Evolutionary conservation across 2,888 invertebrate species (phyloP).

Genomic region (Amphipoea oculea): DNA sequence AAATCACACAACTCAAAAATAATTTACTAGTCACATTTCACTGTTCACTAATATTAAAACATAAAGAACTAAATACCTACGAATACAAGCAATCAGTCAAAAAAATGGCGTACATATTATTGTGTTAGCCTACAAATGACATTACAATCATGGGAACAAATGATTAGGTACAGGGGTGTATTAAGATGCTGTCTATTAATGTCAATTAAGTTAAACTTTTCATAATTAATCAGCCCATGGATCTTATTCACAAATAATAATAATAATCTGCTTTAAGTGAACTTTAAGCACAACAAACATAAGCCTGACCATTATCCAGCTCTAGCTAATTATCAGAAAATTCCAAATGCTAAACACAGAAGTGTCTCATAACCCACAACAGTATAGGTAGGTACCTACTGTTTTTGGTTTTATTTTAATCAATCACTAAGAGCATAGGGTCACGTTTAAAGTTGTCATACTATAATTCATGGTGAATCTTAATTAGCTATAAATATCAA

Average conservation of each 20-base stretch:
- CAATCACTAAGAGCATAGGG: conserved; percentile 7
- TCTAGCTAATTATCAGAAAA: conserved; percentile 1
- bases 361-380: background rate
- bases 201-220: conserved; percentile 7
- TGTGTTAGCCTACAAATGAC: conserved; percentile 36
- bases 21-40: conserved; percentile 71
- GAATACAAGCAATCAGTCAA: conserved; percentile 76
- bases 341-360: conserved; percentile 18
- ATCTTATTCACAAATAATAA: conserved; percentile 13
- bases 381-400: background rate
- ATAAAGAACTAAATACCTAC: conserved; percentile 59
- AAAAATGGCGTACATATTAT: conserved; percentile 70
- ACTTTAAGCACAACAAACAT: conserved; percentile 30
- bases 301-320: conserved; percentile 22
- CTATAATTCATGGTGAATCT: conserved; percentile 33
- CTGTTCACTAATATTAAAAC: conserved; percentile 45
- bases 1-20: conserved; percentile 74
- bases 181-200: background rate
- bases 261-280: conserved; percentile 25
- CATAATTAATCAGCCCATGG: conserved; percentile 7
- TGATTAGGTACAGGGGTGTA: conserved; percentile 3
- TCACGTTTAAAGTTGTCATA: conserved; percentile 20
- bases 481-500: conserved; percentile 66
- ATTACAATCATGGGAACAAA: conserved; percentile 30
- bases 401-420: background rate